phyloP scores from a whole-genome alignment of 2,888 invertebrate genomes.

The Tryphoninae sp. region DNA sequence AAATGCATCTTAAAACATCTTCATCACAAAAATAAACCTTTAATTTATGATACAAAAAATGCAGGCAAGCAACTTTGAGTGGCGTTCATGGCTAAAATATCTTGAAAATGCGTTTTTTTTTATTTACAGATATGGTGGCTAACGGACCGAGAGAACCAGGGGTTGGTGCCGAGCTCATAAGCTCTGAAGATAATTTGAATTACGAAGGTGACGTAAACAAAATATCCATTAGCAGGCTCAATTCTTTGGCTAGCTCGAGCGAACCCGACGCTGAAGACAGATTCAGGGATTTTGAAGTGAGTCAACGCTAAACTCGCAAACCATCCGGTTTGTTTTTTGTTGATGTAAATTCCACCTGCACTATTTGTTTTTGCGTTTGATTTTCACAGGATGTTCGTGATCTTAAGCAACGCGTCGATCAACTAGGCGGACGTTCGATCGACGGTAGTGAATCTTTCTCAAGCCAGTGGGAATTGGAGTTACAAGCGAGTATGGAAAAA shows the following conservation, averaged over 20 bases:
- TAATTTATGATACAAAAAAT: background rate
- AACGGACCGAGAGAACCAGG: conserved; percentile 85
- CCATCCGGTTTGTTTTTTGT: background rate
- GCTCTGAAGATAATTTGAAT: conserved; percentile 75
- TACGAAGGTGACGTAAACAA: conserved; percentile 74
- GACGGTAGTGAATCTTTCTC: conserved; percentile 87
- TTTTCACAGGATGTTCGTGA: conserved; percentile 83
- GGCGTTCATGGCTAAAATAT: too few relatives aligned
- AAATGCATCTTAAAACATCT: background rate
- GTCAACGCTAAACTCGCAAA: conserved; percentile 62
- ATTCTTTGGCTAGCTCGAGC: conserved; percentile 72
- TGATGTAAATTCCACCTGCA: conserved; percentile 1
- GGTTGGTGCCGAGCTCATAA: conserved; percentile 84
- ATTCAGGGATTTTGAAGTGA: conserved; percentile 75
- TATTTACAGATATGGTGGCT: conserved; percentile 76
- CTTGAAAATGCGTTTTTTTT: background rate
- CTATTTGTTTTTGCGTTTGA: conserved; percentile 19
- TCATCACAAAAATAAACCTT: background rate
- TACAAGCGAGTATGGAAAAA: conserved; percentile 90
- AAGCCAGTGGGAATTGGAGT: conserved; percentile 89
- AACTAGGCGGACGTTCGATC: conserved; percentile 88
- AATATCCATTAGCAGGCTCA: conserved; percentile 71
- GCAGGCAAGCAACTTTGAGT: too few relatives aligned
- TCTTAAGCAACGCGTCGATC: conserved; percentile 86
- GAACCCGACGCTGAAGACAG: conserved; percentile 72